phyloP scores from a whole-genome alignment of 30 jellyfish, hydroid and myxozoan species.

The Hydractinia symbiolongicarpus region DNA sequence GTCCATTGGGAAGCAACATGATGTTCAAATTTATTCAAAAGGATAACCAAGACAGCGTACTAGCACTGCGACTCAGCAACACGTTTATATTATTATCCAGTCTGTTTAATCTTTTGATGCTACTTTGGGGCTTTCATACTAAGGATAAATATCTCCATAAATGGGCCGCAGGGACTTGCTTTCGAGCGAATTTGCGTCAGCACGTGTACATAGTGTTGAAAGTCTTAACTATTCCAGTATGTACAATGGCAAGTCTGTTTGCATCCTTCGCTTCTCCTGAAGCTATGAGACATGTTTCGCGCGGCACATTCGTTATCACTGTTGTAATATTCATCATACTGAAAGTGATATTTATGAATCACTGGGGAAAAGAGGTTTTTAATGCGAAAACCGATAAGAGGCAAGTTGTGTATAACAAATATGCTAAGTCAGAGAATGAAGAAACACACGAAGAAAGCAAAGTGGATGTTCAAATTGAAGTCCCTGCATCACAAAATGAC shows the following conservation, averaged over 20 bases:
- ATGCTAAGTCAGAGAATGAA: too few relatives aligned
- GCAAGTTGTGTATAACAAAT: too few relatives aligned
- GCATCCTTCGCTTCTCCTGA: constrained; percentile 15
- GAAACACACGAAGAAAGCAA: too few relatives aligned
- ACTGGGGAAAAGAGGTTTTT: constrained; percentile 5
- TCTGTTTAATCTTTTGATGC: constrained; percentile 17
- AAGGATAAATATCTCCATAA: neutral
- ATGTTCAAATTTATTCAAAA: neutral
- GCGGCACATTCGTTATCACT: neutral
- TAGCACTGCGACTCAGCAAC: constrained; percentile 25
- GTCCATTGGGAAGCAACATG: constrained; percentile 29
- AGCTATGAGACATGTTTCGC: neutral
- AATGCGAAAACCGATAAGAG: neutral
- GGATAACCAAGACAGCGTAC: neutral
- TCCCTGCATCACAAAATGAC: too few relatives aligned
- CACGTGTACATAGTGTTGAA: constrained; percentile 8
- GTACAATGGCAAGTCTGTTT: constrained; percentile 12
- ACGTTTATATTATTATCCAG: constrained; percentile 11
- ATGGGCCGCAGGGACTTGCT: constrained; percentile 19
- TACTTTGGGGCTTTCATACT: constrained; percentile 14
- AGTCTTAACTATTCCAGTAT: constrained; percentile 19
- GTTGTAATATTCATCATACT: constrained; percentile 10
- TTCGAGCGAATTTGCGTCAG: constrained; percentile 9
- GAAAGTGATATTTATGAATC: constrained; percentile 26
- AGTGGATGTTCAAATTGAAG: too few relatives aligned